Percentiles rank a stretch among this genome's conserved stretches.
These are phyloP conservation scores for Cyanistes caeruleus DNA, from an alignment of 2,113 vertebrate genomes.

Conservation along the genomic window DNA sequence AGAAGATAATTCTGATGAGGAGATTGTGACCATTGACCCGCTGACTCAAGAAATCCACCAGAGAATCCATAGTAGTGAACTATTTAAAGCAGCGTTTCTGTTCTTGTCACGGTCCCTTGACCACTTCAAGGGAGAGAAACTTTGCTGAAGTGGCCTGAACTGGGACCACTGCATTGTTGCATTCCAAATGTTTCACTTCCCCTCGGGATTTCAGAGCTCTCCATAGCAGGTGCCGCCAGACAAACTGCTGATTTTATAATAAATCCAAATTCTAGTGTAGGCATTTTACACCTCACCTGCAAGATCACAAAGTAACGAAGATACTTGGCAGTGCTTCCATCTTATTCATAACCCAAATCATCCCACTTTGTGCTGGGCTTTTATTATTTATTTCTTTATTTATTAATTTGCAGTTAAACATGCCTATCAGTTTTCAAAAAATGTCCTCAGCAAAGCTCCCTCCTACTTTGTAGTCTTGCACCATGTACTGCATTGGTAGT, in stretches of 20 bases:
- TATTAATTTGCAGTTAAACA: neutral
- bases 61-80: rapidly evolving
- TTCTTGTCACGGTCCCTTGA: rapidly evolving
- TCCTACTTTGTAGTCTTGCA: neutral
- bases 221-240: neutral
- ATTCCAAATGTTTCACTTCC: neutral
- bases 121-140: neutral
- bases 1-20: neutral
- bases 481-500: neutral
- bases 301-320: neutral
- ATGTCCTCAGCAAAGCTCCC: neutral
- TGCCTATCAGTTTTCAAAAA: neutral
- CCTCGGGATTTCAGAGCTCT: neutral
- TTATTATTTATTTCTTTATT: neutral
- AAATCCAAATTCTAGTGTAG: neutral
- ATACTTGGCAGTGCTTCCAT: neutral
- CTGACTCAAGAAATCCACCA: neutral
- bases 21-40: no score
- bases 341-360: neutral
- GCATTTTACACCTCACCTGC: neutral
- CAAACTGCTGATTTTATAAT: neutral
- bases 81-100: neutral
- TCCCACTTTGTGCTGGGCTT: neutral
- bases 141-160: neutral
- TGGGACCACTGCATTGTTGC: rapidly evolving